These are phyloP conservation scores for Brachyptera putata DNA, from an alignment of 2,888 invertebrate genomes.

Conservation along the genomic window DNA sequence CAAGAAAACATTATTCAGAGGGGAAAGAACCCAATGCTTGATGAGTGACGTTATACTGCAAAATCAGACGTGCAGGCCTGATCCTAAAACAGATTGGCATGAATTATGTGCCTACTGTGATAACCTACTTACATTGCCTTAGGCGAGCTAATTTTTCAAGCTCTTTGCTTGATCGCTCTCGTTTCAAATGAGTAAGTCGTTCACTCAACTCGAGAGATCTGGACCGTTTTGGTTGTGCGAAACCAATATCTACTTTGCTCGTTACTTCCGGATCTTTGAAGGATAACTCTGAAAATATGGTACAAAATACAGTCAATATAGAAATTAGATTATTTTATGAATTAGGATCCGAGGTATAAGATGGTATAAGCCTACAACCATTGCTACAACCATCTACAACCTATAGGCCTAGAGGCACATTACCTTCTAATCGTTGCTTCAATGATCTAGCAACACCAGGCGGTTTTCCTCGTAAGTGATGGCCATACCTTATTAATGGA, in stretches of 20 bases:
- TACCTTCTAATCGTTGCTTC: slow-evolving; percentile 64
- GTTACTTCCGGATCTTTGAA: slow-evolving; percentile 52
- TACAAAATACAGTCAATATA: no score
- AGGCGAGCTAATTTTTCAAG: slow-evolving; percentile 62
- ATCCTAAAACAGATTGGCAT: no score
- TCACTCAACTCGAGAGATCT: slow-evolving; percentile 46
- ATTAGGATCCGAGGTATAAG: no score
- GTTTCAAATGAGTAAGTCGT: slow-evolving; percentile 54
- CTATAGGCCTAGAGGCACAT: slow-evolving; percentile 34
- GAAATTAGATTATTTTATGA: no score
- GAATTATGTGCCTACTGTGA: no score
- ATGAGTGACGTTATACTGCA: no score
- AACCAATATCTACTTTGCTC: slow-evolving; percentile 62
- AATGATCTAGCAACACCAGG: slow-evolving; percentile 64
- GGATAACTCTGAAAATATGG: slow-evolving; percentile 45
- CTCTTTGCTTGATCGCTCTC: slow-evolving; percentile 49
- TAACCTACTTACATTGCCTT: slow-evolving; percentile 56
- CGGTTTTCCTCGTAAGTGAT: slow-evolving; percentile 64
- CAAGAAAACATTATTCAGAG: no score
- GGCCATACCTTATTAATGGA: slow-evolving; percentile 46
- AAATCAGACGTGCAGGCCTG: no score
- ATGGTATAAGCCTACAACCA: no score
- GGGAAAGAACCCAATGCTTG: no score
- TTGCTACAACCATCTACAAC: no score
- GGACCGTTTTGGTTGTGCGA: slow-evolving; percentile 45